Conservation (phyloP, 2,888 invertebrate genomes). For the Bembecia ichneumoniformis region DNA sequence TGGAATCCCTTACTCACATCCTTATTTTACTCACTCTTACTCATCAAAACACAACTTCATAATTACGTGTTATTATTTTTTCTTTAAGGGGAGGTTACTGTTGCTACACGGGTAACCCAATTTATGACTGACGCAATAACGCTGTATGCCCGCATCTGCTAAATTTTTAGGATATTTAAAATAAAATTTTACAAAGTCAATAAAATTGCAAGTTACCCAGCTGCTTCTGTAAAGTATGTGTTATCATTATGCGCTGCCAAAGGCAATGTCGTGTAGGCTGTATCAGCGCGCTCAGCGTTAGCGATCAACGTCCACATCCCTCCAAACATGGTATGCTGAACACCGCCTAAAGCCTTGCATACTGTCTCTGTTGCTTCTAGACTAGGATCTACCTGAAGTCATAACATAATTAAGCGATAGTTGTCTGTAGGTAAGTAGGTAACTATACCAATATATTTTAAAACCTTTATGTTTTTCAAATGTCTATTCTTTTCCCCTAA, state of each 20-base stretch:
- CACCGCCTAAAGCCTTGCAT: conserved; percentile 71
- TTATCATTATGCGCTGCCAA: conserved; percentile 84
- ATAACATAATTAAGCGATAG: background rate
- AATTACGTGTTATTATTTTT: too few relatives aligned
- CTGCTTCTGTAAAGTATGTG: conserved; percentile 82
- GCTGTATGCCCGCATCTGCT: too few relatives aligned
- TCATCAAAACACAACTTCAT: too few relatives aligned
- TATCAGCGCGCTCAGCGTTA: conserved; percentile 75
- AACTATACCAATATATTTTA: background rate
- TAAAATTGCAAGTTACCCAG: conserved; percentile 68
- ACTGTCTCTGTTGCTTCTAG: conserved; percentile 66
- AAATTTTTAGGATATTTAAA: too few relatives aligned
- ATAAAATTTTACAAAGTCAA: too few relatives aligned
- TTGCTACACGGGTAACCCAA: too few relatives aligned
- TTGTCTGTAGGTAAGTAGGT: background rate
- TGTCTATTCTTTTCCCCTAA: too few relatives aligned
- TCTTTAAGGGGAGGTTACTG: too few relatives aligned
- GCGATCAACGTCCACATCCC: conserved; percentile 80
- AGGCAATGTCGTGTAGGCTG: conserved; percentile 78
- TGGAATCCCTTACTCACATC: too few relatives aligned
- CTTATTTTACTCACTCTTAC: too few relatives aligned
- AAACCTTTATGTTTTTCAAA: background rate
- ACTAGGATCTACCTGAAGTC: conserved; percentile 54
- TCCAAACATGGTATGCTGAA: conserved; percentile 81
- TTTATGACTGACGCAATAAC: too few relatives aligned